These are phyloP conservation scores for Parazoanthus atlanticus DNA, from an alignment of 92 coral and sea anemone genomes.

Conservation along the genomic window DNA sequence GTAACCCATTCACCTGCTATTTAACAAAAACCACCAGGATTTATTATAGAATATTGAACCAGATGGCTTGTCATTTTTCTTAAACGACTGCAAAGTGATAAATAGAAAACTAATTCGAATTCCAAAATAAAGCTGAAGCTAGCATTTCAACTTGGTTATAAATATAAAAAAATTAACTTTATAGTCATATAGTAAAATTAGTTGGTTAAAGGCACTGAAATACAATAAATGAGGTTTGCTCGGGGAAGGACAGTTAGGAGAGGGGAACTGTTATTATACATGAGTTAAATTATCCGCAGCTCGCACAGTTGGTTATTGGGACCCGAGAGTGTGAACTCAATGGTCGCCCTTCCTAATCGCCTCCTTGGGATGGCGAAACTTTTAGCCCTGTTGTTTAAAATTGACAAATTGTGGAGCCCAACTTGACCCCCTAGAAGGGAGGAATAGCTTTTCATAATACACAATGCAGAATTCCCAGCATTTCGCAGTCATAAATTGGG, in stretches of 20 bases:
- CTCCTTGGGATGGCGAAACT: conserved; percentile 6
- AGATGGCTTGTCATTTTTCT: conserved; percentile 7
- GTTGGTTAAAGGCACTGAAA: background rate
- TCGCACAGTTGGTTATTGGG: conserved; percentile 7
- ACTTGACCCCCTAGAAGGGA: conserved; percentile 10
- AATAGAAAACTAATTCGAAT: conserved; percentile 11
- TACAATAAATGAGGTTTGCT: background rate
- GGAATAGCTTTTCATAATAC: background rate
- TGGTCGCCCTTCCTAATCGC: background rate
- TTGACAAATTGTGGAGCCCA: conserved; percentile 7
- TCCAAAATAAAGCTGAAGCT: background rate
- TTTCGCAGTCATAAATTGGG: background rate
- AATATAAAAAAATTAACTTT: background rate
- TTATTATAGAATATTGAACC: conserved; percentile 16
- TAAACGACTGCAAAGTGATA: background rate
- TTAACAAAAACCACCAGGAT: background rate
- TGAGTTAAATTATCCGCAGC: background rate
- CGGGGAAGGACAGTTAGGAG: background rate
- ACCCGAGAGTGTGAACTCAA: background rate
- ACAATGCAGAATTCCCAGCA: background rate
- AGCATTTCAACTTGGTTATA: conserved; percentile 5
- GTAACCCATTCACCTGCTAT: background rate
- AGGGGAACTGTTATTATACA: background rate
- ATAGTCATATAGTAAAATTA: background rate
- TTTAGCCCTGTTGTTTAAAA: conserved; percentile 4